A percentile compares a stretch with the other conserved stretches of the same genome.
Evolutionary conservation across 2,113 vertebrate genomes (phyloP).

Genomic region (Siphamia tubifer): DNA sequence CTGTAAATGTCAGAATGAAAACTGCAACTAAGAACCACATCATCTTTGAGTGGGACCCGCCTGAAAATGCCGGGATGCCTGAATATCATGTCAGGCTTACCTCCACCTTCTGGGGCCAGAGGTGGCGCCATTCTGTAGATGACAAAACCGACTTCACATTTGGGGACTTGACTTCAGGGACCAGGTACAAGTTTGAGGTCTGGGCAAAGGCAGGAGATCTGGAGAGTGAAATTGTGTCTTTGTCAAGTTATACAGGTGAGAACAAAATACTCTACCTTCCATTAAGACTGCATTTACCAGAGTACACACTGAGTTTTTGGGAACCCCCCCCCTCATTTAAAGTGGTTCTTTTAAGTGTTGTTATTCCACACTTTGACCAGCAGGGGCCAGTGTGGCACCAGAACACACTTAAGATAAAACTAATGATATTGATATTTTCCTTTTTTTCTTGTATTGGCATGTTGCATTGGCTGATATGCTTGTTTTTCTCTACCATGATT

Average conservation of each 20-base stretch:
- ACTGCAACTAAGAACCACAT: rapidly evolving
- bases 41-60: not conserved
- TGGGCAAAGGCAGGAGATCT: rapidly evolving
- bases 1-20: rapidly evolving
- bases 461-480: no score
- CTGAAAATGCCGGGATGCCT: rapidly evolving
- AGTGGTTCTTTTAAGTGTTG: no score
- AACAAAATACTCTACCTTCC: not conserved
- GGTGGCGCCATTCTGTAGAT: rapidly evolving
- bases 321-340: no score
- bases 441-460: no score
- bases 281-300: not conserved
- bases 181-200: not conserved
- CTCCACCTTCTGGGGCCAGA: not conserved
- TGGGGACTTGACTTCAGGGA: not conserved
- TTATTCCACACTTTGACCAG: no score
- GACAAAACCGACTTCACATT: rapidly evolving
- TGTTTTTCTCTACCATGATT: no score
- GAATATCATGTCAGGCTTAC: rapidly evolving
- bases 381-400: no score
- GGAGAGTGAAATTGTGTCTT: rapidly evolving
- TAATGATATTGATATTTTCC: no score
- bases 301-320: not conserved
- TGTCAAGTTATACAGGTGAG: not conserved
- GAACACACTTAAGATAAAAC: no score